phyloP scores from a whole-genome alignment of 1,140 invertebrate genomes.

The Hycleus cichorii region DNA sequence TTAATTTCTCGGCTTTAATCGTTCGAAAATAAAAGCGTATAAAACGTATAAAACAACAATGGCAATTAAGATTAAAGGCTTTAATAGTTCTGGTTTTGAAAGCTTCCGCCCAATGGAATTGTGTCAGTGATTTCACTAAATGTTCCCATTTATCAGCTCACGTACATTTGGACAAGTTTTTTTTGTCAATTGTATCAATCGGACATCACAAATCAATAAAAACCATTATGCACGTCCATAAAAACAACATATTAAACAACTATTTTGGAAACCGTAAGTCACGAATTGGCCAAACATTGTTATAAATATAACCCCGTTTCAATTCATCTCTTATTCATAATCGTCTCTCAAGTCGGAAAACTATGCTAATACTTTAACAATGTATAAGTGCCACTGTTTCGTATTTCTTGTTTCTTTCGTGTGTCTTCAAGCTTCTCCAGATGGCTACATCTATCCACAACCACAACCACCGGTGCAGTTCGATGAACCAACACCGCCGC shows the following conservation, averaged over 20 bases:
- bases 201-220: conserved; percentile 12
- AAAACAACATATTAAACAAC: conserved; percentile 9
- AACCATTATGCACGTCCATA: conserved; percentile 16
- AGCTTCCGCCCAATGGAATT: no score
- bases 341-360: not conserved
- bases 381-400: not conserved
- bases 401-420: not conserved
- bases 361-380: not conserved
- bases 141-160: no score
- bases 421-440: conserved; percentile 4
- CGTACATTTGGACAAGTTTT: not conserved
- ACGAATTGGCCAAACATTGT: conserved; percentile 3
- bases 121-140: no score
- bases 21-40: no score
- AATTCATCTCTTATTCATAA: not conserved
- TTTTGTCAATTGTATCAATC: conserved; percentile 1
- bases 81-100: no score
- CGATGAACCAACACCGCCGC: conserved; percentile 15
- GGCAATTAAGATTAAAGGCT: no score
- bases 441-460: conserved; percentile 27
- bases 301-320: conserved; percentile 2
- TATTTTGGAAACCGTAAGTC: conserved; percentile 2
- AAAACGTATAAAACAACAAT: no score
- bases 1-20: no score
- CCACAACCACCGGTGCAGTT: conserved; percentile 23